A percentile compares a stretch with the other conserved stretches of the same genome.
Evolutionary conservation across 30 jellyfish, hydroid and myxozoan genomes (phyloP).

Genomic region (Turritopsis rubra): DNA sequence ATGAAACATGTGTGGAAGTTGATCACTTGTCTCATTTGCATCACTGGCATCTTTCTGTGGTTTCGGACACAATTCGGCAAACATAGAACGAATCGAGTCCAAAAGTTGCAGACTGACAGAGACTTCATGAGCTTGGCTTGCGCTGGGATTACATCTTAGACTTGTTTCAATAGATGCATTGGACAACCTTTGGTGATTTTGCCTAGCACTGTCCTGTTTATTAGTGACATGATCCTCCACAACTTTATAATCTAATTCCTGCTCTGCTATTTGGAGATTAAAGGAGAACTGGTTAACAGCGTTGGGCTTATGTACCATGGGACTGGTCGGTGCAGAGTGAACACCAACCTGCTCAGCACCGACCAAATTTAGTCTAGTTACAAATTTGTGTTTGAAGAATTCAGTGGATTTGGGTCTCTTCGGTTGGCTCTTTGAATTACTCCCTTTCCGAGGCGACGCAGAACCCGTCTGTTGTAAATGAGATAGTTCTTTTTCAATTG

Average conservation of each 20-base stretch:
- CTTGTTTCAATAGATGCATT: neutral
- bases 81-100: conserved; percentile 18
- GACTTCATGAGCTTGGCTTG: neutral
- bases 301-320: conserved; percentile 35
- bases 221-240: neutral
- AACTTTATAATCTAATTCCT: neutral
- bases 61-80: conserved; percentile 9
- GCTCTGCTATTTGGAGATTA: neutral
- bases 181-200: neutral
- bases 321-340: conserved; percentile 79
- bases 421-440: conserved; percentile 23
- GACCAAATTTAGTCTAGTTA: conserved; percentile 2
- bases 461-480: neutral
- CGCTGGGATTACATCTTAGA: neutral
- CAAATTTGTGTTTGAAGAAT: conserved; percentile 7
- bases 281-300: conserved; percentile 20
- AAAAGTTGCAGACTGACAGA: conserved; percentile 19
- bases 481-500: conserved; percentile 22
- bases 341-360: conserved; percentile 18
- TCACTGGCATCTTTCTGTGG: conserved; percentile 6
- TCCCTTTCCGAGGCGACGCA: conserved; percentile 20
- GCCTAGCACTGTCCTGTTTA: neutral
- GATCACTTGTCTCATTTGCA: neutral
- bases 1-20: neutral
- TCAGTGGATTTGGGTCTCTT: conserved; percentile 32